Conservation (phyloP, 2,113 vertebrate species). For the Nettapus auritus region DNA sequence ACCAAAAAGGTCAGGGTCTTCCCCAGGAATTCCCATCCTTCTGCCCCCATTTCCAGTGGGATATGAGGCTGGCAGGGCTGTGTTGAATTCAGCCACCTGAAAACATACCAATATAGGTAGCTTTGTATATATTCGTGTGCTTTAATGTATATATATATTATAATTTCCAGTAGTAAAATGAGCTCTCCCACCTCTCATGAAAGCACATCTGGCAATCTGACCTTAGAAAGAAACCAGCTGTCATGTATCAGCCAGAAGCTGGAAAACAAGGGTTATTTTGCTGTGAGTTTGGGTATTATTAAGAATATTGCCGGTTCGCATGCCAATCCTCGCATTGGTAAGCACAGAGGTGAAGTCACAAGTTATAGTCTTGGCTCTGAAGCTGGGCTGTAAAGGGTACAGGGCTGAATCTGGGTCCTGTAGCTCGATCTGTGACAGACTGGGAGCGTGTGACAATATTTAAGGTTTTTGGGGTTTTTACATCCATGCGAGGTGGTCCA, state of each 20-base stretch:
- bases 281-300: not conserved
- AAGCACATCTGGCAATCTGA: not conserved
- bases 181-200: not conserved
- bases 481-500: not conserved
- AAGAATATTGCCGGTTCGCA: not conserved
- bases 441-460: not conserved
- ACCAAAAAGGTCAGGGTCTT: not conserved
- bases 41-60: fast-evolving
- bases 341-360: fast-evolving
- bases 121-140: fast-evolving
- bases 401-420: not conserved
- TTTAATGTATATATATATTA: fast-evolving
- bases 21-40: not conserved
- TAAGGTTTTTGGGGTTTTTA: not conserved
- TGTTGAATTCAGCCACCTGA: not conserved
- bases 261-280: not conserved
- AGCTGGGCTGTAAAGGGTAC: too few relatives aligned
- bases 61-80: not conserved
- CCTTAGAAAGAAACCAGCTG: not conserved
- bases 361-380: fast-evolving
- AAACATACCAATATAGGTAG: fast-evolving
- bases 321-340: fast-evolving
- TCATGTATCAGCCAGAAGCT: not conserved
- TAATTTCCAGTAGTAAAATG: not conserved
- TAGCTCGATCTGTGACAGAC: not conserved